Evolutionary conservation across 2,113 vertebrate species (phyloP), one percentile per base, ranked within the genome.

Genomic region (Psilopsiagon aurifrons): DNA sequence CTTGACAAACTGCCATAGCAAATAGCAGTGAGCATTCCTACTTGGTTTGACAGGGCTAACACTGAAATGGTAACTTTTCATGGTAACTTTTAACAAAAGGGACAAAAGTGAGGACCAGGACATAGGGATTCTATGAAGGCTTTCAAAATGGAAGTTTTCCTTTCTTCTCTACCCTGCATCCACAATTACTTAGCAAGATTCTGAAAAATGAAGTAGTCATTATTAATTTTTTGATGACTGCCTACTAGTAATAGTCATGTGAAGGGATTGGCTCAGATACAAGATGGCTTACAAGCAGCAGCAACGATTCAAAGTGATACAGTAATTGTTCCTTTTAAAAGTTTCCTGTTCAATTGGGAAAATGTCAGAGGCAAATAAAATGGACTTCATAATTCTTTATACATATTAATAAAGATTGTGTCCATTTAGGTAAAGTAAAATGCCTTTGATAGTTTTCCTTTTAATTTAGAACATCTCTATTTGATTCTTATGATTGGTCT

Each of bases 351-450:
- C 54, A 62, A n/a, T 14, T 92, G 39, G 59, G 63, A 85, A 92
- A 89, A 41, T 71, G 17, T 71, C 89, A 41, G 59, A 92, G 19
- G 70, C 82, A 88, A 95, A 91, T 82, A 82, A 94, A 91, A 91
- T 57, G 18, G 37, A 73, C 66, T 91, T 92, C 73, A 35, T 85
- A 94, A 87, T 66, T 28, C n/a, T 37, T 71, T 95, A 66, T 83
- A 49, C 78, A 33, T 92, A 83, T 90, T 91, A 91, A 76, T 92
- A 90, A 75, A 75, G 62, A 66, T 41, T 52, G 18, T 73, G 52
- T 22, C 29, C 75, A 67, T 68, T 80, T 81, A 76, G 16, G 20
- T 77, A 41, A 87, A 89, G n/a, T 90, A 86, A 91, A 92, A 89
- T 57, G 22, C 37, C 39, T 89, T 89, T 84, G 39, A 57, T 78